Evolutionary conservation across 2,888 invertebrate species (phyloP).

Genomic region (Limnephilus marmoratus): DNA sequence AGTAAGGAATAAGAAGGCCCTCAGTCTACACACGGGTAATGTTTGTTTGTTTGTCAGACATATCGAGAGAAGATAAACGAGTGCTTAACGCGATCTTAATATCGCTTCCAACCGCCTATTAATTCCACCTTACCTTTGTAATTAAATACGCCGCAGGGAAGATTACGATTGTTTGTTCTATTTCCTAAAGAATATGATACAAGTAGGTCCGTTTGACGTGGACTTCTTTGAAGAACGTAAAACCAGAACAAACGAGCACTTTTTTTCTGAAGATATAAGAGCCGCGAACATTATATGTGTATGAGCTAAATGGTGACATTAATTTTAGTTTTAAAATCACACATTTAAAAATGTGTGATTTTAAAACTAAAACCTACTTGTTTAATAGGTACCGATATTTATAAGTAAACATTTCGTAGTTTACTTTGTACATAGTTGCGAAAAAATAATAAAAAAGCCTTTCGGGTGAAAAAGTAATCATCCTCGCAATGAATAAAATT

Average conservation of each 20-base stretch:
- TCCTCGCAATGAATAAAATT: no score
- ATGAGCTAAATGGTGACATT: no score
- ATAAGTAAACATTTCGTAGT: no score
- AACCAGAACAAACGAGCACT: background rate
- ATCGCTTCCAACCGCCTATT: slow-evolving; percentile 33
- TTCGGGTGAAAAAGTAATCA: no score
- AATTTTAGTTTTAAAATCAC: no score
- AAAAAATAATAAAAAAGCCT: no score
- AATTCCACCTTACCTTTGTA: slow-evolving; percentile 30
- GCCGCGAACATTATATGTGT: no score
- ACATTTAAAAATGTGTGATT: no score
- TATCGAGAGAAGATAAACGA: slow-evolving; percentile 28
- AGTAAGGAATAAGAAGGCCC: background rate
- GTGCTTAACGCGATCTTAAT: slow-evolving; percentile 33
- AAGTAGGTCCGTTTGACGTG: background rate
- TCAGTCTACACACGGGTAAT: background rate
- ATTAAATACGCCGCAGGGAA: slow-evolving; percentile 37
- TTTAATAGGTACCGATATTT: no score
- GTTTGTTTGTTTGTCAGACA: slow-evolving; percentile 2
- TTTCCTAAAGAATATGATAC: background rate
- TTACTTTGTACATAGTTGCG: no score
- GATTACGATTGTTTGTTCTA: slow-evolving; percentile 12
- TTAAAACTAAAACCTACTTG: no score
- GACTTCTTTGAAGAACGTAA: background rate
- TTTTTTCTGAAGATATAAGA: background rate